Percentiles rank a stretch among this genome's conserved stretches.
Evolutionary conservation across 2,888 invertebrate genomes (phyloP).

Genomic region (Cyclophora punctaria): DNA sequence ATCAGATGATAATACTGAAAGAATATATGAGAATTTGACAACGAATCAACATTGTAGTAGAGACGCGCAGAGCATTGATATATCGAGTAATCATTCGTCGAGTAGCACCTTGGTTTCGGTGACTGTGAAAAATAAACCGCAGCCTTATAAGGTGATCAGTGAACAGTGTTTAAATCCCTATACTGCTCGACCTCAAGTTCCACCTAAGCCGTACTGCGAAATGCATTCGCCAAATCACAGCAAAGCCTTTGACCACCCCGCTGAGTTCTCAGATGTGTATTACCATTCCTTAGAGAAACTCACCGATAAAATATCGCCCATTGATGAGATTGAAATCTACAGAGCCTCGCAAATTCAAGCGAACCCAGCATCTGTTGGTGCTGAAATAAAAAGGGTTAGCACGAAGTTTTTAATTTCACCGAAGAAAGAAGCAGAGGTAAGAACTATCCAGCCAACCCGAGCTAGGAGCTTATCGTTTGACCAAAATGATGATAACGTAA

Average conservation of each 20-base stretch:
- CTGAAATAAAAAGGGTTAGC: constrained; percentile 65
- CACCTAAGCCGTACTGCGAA: constrained; percentile 43
- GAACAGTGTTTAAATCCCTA: constrained; percentile 27
- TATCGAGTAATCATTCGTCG: constrained; percentile 50
- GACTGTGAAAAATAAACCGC: constrained; percentile 32
- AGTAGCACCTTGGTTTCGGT: constrained; percentile 61
- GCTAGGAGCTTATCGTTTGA: constrained; percentile 61
- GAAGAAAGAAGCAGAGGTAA: constrained; percentile 65
- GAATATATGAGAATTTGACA: constrained; percentile 62
- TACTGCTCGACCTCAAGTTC: constrained; percentile 46
- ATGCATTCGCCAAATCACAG: constrained; percentile 20
- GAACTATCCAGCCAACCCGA: constrained; percentile 59
- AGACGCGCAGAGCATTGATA: constrained; percentile 29
- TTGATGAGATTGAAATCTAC: constrained; percentile 52
- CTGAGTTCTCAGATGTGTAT: constrained; percentile 53
- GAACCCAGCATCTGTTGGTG: constrained; percentile 57
- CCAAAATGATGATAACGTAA: constrained; percentile 26
- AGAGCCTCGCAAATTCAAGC: constrained; percentile 44
- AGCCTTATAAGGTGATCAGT: constrained; percentile 16
- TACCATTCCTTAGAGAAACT: constrained; percentile 63
- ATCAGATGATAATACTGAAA: constrained; percentile 33
- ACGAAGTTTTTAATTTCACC: constrained; percentile 64
- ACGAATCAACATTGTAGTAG: constrained; percentile 27
- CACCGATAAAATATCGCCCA: constrained; percentile 40
- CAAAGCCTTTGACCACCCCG: constrained; percentile 18